phyloP scores from a whole-genome alignment of 1,140 invertebrate genomes.

The Pachyrhynchus sulphureomaculatus region DNA sequence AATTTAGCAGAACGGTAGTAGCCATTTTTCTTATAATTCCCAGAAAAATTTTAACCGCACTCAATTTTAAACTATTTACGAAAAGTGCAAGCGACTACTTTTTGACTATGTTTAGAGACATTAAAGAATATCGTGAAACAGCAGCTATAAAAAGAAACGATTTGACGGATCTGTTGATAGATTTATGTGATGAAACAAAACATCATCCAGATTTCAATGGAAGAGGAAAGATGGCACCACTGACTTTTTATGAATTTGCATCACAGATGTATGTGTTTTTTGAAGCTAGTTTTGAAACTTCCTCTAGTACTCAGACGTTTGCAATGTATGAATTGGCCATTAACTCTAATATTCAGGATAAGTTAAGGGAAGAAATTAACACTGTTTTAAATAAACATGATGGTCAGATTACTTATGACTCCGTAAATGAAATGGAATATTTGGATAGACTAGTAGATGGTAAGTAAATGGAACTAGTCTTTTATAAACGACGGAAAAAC shows the following conservation, averaged over 20 bases:
- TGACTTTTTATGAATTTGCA: conserved; percentile 41
- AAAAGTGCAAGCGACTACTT: conserved; percentile 37
- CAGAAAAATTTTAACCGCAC: conserved; percentile 49
- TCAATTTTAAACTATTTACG: conserved; percentile 32
- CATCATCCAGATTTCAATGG: conserved; percentile 24
- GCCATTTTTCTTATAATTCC: conserved; percentile 37
- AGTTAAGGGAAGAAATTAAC: conserved; percentile 54
- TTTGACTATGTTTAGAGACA: conserved; percentile 21
- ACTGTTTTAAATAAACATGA: conserved; percentile 52
- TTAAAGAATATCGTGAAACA: conserved; percentile 14
- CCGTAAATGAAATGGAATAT: conserved; percentile 57
- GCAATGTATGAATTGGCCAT: conserved; percentile 54
- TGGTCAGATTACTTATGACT: conserved; percentile 58
- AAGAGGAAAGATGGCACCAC: conserved; percentile 20
- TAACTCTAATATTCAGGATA: conserved; percentile 54
- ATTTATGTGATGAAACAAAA: conserved; percentile 28
- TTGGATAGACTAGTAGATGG: conserved; percentile 51
- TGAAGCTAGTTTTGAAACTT: conserved; percentile 59
- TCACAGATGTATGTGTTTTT: conserved; percentile 54
- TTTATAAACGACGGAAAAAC: no score
- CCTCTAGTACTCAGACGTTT: conserved; percentile 54
- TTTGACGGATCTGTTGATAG: conserved; percentile 20
- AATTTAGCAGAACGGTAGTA: conserved; percentile 39
- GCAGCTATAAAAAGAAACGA: conserved; percentile 21
- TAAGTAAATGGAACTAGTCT: conserved; percentile 19